Percentiles rank a stretch among this genome's conserved stretches.
Evolutionary conservation across 2,797 vertebrate genomes (phyloP).

Genomic region (Pampus argenteus): DNA sequence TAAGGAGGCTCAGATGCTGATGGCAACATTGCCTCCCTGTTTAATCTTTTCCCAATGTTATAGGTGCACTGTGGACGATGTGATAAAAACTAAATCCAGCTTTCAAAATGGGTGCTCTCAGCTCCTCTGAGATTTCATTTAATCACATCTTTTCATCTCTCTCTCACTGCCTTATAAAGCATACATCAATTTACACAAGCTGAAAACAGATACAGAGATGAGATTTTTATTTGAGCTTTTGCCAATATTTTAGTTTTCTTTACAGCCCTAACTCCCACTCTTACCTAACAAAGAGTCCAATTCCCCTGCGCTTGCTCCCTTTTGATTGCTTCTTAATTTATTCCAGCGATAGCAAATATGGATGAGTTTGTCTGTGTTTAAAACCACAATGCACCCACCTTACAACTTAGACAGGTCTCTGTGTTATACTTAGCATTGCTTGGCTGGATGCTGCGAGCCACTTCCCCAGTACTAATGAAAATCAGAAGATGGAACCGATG

Average conservation of each 20-base stretch:
- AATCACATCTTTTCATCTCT: slow-evolving; percentile 45
- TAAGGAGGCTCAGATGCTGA: slow-evolving; percentile 49
- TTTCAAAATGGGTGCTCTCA: slow-evolving; percentile 35
- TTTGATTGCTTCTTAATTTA: slow-evolving; percentile 24
- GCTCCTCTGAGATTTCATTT: slow-evolving; percentile 50
- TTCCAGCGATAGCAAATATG: neutral
- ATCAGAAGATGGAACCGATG: slow-evolving; percentile 56
- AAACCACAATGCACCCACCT: slow-evolving; percentile 29
- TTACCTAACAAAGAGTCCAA: slow-evolving; percentile 12
- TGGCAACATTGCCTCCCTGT: slow-evolving; percentile 30
- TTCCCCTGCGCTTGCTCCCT: neutral
- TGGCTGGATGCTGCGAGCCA: slow-evolving; percentile 31
- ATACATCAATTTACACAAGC: slow-evolving; percentile 37
- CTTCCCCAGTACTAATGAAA: slow-evolving; percentile 52
- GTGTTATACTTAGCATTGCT: slow-evolving; percentile 43
- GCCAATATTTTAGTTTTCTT: slow-evolving; percentile 16
- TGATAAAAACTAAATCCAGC: slow-evolving; percentile 20
- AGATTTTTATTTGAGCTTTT: slow-evolving; percentile 18
- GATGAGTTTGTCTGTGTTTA: slow-evolving; percentile 31
- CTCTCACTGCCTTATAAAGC: slow-evolving; percentile 7
- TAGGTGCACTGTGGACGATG: slow-evolving; percentile 18
- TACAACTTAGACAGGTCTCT: slow-evolving; percentile 26
- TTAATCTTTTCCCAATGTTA: slow-evolving; percentile 43
- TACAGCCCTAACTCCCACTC: slow-evolving; percentile 4
- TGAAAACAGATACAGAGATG: slow-evolving; percentile 29